Evolutionary conservation across 2,888 invertebrate species (phyloP), one percentile per base, ranked within the genome.

Genomic region (Lacanobia oleracea): DNA sequence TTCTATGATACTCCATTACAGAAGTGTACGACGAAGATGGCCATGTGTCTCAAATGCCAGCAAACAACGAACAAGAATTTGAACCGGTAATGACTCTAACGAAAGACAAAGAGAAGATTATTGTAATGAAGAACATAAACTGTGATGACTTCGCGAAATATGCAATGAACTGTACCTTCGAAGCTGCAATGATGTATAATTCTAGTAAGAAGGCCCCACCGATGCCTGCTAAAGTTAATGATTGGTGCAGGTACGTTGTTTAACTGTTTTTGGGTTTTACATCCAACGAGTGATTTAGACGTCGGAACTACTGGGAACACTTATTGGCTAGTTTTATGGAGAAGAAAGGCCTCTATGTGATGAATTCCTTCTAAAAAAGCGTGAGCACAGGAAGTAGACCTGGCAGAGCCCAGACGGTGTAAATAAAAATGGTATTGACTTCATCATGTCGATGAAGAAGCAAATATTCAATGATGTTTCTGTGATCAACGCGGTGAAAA

Each of bases 151-250:
- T 94, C 59, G 45, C 88, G 0, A 81, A 73, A 16, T 95, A 93
- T 62, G 91, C 92, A 0, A n/a, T 83, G 1, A 93, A 94, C 57
- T 95, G 95, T 74, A 94, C 93, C 0, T 12, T 87, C 9, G 88
- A 91, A 14, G 93, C 94, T 2, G 93, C 93, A 0, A 0, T 89
- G 2, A 88, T 93, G 50, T 94, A 94, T 72, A 94, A 95, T 54
- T 92, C 92, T 0, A 91, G 86, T 23, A 88, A 86, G 45, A 93
- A 91, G 66, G 83, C 91, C 0, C 95, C 94, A 0, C 95, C 95
- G 0, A 77, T 90, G 87, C 94, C 95, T 0, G 80, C 86, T 0
- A 94, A 92, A 75, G 82, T 95, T 12, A 43, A 21, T 12, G 89
- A 92, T 53, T 95, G 95, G 95, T 95, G 95, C 90, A 91, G 81